Conservation (phyloP, 2,888 invertebrate species). For the Ernsta delagoae region DNA sequence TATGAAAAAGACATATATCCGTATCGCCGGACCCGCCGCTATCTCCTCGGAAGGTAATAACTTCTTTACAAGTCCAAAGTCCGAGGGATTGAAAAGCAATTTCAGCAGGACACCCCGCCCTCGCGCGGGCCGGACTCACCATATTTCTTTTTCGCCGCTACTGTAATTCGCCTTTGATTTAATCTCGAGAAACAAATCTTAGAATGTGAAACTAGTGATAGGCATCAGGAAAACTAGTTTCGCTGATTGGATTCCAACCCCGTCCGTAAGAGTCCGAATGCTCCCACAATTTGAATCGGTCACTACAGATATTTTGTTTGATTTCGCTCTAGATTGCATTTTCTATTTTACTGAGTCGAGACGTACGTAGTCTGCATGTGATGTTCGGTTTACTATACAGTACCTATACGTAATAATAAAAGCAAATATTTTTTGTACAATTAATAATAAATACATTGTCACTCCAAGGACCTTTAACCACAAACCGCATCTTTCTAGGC, state of each 20-base stretch:
- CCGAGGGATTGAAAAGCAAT: conserved; percentile 87
- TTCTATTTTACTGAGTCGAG: conserved; percentile 65
- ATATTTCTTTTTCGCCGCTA: conserved; percentile 85
- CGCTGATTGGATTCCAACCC: conserved; percentile 81
- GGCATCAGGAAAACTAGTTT: conserved; percentile 82
- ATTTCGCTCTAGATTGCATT: conserved; percentile 79
- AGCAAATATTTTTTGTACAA: neutral
- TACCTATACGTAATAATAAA: conserved; percentile 3
- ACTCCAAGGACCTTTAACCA: conserved; percentile 1
- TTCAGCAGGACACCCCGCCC: conserved; percentile 84
- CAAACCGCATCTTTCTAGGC: neutral
- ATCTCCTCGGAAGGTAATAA: conserved; percentile 85
- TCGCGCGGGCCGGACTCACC: conserved; percentile 76
- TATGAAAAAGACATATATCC: conserved; percentile 85
- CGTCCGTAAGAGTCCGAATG: conserved; percentile 59
- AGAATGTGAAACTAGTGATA: conserved; percentile 84
- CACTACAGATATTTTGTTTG: conserved; percentile 77
- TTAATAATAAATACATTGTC: neutral
- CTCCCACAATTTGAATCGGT: conserved; percentile 74
- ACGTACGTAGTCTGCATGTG: neutral
- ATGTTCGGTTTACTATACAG: conserved; percentile 6
- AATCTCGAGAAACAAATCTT: conserved; percentile 85
- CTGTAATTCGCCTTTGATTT: conserved; percentile 85
- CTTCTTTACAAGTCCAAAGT: conserved; percentile 87
- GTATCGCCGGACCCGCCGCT: conserved; percentile 84